Conservation (phyloP, 2,113 vertebrate species). For the Capricornis sumatraensis region DNA sequence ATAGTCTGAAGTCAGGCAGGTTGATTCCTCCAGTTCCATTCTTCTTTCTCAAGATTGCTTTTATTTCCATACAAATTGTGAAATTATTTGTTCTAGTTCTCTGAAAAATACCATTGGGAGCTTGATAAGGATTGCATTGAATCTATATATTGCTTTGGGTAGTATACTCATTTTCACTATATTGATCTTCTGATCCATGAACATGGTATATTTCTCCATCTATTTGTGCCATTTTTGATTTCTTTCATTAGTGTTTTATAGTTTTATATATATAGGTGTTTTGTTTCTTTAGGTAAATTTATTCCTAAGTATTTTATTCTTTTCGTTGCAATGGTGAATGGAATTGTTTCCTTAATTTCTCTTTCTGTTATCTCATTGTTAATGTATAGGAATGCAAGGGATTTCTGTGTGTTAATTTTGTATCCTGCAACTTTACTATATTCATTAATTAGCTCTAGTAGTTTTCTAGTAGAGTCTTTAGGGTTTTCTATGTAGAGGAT, state of each 20-base stretch:
- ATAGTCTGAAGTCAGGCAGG: not conserved
- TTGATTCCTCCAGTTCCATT: not conserved
- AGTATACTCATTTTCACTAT: not conserved
- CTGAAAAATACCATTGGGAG: not conserved
- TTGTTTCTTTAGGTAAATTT: not conserved
- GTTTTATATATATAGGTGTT: not conserved
- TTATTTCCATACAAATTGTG: not conserved
- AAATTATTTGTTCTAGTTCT: not conserved
- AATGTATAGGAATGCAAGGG: not conserved
- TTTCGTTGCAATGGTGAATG: not conserved
- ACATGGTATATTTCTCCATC: not conserved
- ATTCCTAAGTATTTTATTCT: not conserved
- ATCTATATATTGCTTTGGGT: not conserved
- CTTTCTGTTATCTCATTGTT: not conserved
- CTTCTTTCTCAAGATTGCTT: not conserved
- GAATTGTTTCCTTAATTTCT: not conserved
- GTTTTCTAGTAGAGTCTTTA: not conserved
- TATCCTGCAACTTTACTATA: not conserved
- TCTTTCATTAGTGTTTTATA: not conserved
- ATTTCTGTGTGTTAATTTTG: not conserved
- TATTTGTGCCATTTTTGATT: not conserved
- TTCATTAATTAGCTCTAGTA: not conserved
- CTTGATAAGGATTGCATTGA: not conserved
- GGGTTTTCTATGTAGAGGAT: not conserved
- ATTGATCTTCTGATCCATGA: not conserved